phyloP scores from a whole-genome alignment of 2,888 invertebrate genomes.

The Sesia apiformis region DNA sequence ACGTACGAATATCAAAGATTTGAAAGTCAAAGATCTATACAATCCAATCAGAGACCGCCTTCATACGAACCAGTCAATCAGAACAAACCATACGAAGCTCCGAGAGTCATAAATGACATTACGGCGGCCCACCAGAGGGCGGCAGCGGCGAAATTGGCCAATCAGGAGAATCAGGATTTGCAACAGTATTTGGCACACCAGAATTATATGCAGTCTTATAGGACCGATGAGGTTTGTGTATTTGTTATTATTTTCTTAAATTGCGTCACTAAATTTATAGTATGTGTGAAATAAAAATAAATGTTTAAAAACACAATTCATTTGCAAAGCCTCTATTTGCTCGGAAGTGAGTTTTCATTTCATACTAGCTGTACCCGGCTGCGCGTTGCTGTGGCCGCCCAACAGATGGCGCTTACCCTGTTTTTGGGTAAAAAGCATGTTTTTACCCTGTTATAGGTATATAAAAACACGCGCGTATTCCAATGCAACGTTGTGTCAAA shows the following conservation, averaged over 20 bases:
- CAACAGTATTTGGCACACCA: constrained; percentile 20
- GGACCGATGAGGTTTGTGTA: constrained; percentile 34
- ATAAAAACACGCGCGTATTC: too few species aligned
- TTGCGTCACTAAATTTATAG: not conserved
- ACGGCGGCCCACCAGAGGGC: constrained; percentile 7
- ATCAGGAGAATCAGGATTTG: constrained; percentile 26
- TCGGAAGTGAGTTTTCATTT: too few species aligned
- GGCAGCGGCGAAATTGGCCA: constrained; percentile 13
- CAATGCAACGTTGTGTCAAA: too few species aligned
- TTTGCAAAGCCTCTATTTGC: too few species aligned
- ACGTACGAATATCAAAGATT: not conserved
- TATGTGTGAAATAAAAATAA: not conserved
- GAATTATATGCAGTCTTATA: constrained; percentile 26
- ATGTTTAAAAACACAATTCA: too few species aligned
- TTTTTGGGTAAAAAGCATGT: too few species aligned
- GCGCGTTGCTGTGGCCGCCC: too few species aligned
- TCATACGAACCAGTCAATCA: constrained; percentile 5
- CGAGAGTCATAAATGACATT: not conserved
- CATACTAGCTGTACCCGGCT: too few species aligned
- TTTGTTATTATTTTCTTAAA: constrained; percentile 1
- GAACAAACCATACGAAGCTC: not conserved
- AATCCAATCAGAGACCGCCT: constrained; percentile 4
- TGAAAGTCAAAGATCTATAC: not conserved
- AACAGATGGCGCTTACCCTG: too few species aligned
- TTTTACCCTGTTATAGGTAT: too few species aligned